Conservation (phyloP, 2,888 invertebrate species). For the Drosophila affinis region DNA sequence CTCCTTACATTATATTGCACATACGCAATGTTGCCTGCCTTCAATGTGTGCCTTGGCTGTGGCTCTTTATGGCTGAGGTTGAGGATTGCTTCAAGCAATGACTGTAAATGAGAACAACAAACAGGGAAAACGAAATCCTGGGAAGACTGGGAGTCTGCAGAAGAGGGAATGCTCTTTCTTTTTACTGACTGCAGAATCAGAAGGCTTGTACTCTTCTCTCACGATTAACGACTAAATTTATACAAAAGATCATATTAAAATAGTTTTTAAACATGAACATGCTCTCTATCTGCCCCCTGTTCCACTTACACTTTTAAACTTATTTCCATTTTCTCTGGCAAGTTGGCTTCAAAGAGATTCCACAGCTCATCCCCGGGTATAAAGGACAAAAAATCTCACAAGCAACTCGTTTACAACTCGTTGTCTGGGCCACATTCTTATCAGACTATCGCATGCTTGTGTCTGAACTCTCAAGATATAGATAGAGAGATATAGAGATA, state of each 20-base stretch:
- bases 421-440: conserved; percentile 39
- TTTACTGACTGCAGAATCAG: no score
- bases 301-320: not conserved
- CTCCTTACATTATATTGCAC: conserved; percentile 24
- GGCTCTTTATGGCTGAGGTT: conserved; percentile 12
- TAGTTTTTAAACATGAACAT: not conserved
- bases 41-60: conserved; percentile 27
- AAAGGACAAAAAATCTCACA: conserved; percentile 28
- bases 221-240: not conserved
- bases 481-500: not conserved
- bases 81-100: conserved; percentile 15
- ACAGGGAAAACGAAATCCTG: no score
- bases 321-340: not conserved
- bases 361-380: not conserved
- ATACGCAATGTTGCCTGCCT: conserved; percentile 25
- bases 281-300: no score
- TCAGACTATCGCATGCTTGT: conserved; percentile 3
- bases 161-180: no score
- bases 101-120: conserved; percentile 28
- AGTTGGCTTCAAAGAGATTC: conserved; percentile 15
- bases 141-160: no score
- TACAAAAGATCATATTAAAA: not conserved
- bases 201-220: no score
- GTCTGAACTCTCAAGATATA: not conserved
- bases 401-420: conserved; percentile 14